These are phyloP conservation scores for Solea senegalensis DNA, from an alignment of 2,113 vertebrate species.

Conservation along the genomic window DNA sequence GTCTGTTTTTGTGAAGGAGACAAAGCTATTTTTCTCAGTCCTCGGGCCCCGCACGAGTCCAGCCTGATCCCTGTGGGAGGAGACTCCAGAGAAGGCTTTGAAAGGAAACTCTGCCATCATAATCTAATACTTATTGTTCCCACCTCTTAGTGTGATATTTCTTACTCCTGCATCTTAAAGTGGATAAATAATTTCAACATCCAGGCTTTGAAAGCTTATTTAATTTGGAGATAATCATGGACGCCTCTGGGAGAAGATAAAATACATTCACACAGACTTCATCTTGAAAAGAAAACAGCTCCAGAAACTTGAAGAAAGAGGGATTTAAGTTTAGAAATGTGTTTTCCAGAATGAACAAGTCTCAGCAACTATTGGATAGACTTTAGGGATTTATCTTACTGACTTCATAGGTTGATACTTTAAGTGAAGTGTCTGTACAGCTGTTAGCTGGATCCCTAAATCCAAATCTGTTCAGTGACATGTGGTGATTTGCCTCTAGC, in stretches of 20 bases:
- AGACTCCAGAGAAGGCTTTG: constrained; percentile 20
- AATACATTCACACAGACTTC: neutral
- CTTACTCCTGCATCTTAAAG: constrained; percentile 47
- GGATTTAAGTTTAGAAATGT: neutral
- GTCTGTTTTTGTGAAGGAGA: constrained; percentile 58
- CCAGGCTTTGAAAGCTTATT: constrained; percentile 60
- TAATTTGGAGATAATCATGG: constrained; percentile 46
- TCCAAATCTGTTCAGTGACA: too few species aligned
- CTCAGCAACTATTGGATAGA: neutral
- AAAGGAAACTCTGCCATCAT: constrained; percentile 31
- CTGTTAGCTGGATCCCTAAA: too few species aligned
- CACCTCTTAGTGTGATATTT: constrained; percentile 42
- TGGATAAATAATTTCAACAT: constrained; percentile 60
- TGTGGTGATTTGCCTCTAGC: too few species aligned
- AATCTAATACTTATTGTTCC: constrained; percentile 47
- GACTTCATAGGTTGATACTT: too few species aligned
- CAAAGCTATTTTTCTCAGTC: constrained; percentile 66
- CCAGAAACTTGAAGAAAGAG: constrained; percentile 1
- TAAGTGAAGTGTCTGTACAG: too few species aligned
- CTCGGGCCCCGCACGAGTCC: constrained; percentile 51
- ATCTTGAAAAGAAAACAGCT: neutral
- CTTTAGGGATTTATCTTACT: too few species aligned
- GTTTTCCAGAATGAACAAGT: neutral
- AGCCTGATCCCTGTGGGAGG: constrained; percentile 59
- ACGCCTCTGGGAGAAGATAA: constrained; percentile 36